phyloP scores from a whole-genome alignment of 2,888 invertebrate genomes.

The Tortricodes alternella region DNA sequence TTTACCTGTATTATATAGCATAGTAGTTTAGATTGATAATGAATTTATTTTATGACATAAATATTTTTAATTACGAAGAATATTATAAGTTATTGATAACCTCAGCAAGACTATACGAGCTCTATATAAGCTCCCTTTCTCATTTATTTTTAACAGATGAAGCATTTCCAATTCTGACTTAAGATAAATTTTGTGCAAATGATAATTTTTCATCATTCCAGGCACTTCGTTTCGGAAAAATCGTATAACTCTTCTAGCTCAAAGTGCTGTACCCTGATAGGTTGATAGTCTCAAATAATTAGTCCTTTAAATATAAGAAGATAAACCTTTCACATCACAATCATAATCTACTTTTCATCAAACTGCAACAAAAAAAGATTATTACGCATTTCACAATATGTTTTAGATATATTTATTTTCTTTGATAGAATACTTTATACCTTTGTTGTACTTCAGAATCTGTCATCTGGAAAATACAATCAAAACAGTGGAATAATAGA shows the following conservation, averaged over 20 bases:
- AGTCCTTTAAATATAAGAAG: background rate
- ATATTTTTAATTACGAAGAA: constrained; percentile 30
- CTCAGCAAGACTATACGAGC: constrained; percentile 16
- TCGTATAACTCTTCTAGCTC: background rate
- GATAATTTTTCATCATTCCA: background rate
- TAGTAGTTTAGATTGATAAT: constrained; percentile 38
- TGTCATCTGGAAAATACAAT: no score
- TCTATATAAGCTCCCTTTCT: background rate
- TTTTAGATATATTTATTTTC: no score
- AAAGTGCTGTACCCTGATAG: background rate
- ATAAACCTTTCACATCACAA: constrained; percentile 7
- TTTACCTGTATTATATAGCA: constrained; percentile 45
- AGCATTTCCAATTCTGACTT: no score
- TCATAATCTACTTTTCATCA: background rate
- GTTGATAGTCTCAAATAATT: background rate
- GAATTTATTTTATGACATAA: constrained; percentile 37
- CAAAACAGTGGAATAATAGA: no score
- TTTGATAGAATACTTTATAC: no score
- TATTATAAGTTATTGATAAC: constrained; percentile 10
- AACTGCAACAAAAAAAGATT: background rate
- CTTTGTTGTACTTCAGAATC: no score
- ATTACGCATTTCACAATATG: no score
- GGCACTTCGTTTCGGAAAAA: background rate
- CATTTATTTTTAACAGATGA: constrained; percentile 1
- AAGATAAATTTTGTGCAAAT: no score